Percentiles rank a stretch among this genome's conserved stretches.
Evolutionary conservation across 2,797 vertebrate species (phyloP).

Genomic region (Rhinatrema bivittatum): DNA sequence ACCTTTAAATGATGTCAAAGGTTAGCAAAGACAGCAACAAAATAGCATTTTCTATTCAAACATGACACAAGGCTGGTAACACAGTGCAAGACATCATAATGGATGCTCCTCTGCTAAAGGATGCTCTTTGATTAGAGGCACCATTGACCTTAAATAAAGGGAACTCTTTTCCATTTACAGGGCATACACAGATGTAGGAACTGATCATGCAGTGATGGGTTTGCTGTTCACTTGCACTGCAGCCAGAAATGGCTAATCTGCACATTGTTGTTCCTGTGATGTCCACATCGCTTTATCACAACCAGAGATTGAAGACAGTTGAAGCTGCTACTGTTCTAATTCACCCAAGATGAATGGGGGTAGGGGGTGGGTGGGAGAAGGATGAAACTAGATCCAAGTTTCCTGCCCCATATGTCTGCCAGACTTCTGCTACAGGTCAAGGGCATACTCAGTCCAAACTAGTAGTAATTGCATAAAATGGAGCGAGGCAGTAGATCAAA

Average conservation of each 20-base stretch:
- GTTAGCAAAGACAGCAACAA: too few species aligned
- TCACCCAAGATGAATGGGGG: slow-evolving; percentile 44
- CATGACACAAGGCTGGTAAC: too few species aligned
- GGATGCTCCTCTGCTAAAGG: slow-evolving; percentile 14
- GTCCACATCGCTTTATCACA: slow-evolving; percentile 25
- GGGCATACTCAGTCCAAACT: slow-evolving; percentile 46
- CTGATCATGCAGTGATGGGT: neutral
- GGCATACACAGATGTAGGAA: slow-evolving; percentile 7
- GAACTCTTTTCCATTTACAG: slow-evolving; percentile 16
- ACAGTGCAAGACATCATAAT: slow-evolving; percentile 2
- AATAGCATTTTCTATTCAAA: too few species aligned
- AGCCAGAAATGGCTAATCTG: slow-evolving; percentile 8
- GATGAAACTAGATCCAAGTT: slow-evolving; percentile 38
- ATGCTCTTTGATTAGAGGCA: slow-evolving; percentile 13
- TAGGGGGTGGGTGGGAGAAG: slow-evolving; percentile 1
- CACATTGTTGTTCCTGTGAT: slow-evolving; percentile 14
- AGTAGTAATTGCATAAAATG: slow-evolving; percentile 51
- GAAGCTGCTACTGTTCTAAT: slow-evolving; percentile 52
- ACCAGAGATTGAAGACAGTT: slow-evolving; percentile 27
- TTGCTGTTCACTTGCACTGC: slow-evolving; percentile 2
- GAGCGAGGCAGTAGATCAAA: slow-evolving; percentile 50
- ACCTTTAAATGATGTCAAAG: too few species aligned
- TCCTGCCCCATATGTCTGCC: slow-evolving; percentile 60
- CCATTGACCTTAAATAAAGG: slow-evolving; percentile 4
- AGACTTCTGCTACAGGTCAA: slow-evolving; percentile 49